phyloP scores from a whole-genome alignment of 2,888 invertebrate species.

The Diadromus collaris region DNA sequence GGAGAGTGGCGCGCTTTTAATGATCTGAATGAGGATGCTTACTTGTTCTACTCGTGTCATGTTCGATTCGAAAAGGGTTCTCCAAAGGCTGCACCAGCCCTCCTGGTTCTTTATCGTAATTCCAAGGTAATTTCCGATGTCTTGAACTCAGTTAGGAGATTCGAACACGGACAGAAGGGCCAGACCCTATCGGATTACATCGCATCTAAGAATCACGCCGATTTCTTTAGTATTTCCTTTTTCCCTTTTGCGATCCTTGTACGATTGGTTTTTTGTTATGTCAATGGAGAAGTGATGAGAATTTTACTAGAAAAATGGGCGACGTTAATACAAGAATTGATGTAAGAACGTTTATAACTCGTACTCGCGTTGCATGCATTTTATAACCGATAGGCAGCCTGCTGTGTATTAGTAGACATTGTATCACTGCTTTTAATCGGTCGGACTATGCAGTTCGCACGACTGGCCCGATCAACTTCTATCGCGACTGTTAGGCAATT shows the following conservation, averaged over 20 bases:
- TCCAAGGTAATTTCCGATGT: constrained; percentile 70
- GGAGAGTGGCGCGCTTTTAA: constrained; percentile 72
- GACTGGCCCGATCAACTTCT: background rate
- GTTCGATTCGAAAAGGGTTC: constrained; percentile 70
- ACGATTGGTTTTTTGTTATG: background rate
- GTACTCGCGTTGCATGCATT: background rate
- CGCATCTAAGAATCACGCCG: constrained; percentile 44
- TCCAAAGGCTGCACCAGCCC: constrained; percentile 29
- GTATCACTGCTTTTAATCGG: background rate
- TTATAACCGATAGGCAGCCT: background rate
- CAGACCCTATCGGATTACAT: constrained; percentile 66
- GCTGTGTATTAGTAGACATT: background rate
- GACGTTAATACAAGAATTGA: background rate
- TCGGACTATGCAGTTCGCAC: background rate
- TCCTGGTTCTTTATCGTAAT: constrained; percentile 55
- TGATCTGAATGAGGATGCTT: constrained; percentile 74
- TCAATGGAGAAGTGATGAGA: background rate
- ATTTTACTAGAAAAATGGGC: background rate
- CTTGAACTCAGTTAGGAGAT: constrained; percentile 62
- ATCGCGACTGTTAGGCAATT: background rate
- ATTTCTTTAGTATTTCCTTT: constrained; percentile 28
- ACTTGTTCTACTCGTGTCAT: constrained; percentile 72
- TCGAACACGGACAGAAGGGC: background rate
- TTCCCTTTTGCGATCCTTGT: constrained; percentile 23
- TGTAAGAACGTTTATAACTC: background rate